Base-by-base conservation (phyloP, 2,113 vertebrate genomes). In the Jacana jacana region DNA sequence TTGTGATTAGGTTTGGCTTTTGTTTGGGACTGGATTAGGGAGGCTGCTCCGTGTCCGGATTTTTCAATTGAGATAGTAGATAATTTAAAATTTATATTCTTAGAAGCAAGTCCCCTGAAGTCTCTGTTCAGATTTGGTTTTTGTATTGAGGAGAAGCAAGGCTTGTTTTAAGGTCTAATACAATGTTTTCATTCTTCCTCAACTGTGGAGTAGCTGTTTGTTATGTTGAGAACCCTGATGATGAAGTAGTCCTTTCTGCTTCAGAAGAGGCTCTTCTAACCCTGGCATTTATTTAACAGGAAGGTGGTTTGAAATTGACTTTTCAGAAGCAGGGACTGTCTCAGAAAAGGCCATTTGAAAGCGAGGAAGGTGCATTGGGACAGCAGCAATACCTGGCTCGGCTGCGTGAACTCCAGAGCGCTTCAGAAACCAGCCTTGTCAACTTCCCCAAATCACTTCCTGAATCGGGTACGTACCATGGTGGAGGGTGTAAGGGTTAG, bases 241-340 rank as follows among this genome's bases (percentile, higher is more conserved):
- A 66, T 93, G 23, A 91, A 82, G 83, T 91, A 92, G 70, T 75
- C 39, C 12, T 91, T 93, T 72, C 54, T 96, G 77, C 79, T 97
- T 92, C 69, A 95, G 93, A 94, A 96, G 78, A 85, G 49, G 95
- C 95, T 89, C 70, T 96, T 73, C 97, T 97, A 95, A 95, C 93
- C 87, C 82, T 97, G 72, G 63, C 78, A 94, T 97, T 97, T 97
- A 71, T 98, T 97, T 91, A 98, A 98, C 98, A 99, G 99, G 99
- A 99, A 97, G 99, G 99, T 94, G 99, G 99, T 96, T 98, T 99
- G 97, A 99, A 99, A 98, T 97, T 99, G 98, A 99, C 99, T 94
- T 99, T 99, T 98, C 99, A 99, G 98, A 99, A 99, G 98, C 99
- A 99, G 97, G 99, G 98, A 64, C 95, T 98, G 91, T 98, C 98